phyloP scores from a whole-genome alignment of 1,140 invertebrate genomes.

The Drosophila teissieri region DNA sequence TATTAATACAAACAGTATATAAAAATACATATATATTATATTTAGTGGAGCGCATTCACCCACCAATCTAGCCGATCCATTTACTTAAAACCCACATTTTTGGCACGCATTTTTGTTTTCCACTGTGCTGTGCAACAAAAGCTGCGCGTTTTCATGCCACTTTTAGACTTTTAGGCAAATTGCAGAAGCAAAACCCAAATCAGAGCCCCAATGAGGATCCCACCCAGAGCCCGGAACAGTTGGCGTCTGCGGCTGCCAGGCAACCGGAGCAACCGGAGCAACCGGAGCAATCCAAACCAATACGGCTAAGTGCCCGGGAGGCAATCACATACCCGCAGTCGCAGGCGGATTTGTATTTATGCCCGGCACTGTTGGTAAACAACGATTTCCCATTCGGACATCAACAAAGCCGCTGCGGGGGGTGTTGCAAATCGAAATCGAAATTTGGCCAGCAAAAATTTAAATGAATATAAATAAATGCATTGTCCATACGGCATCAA shows the following conservation, averaged over 20 bases:
- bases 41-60: background rate
- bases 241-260: constrained; percentile 33
- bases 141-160: constrained; percentile 49
- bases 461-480: constrained; percentile 16
- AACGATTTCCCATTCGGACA: constrained; percentile 61
- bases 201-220: background rate
- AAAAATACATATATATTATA: too few relatives aligned
- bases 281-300: constrained; percentile 39
- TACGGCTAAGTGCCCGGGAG: constrained; percentile 63
- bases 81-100: constrained; percentile 32
- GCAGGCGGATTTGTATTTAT: constrained; percentile 43
- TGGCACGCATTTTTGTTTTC: constrained; percentile 76
- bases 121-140: constrained; percentile 57
- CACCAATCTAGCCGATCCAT: constrained; percentile 12
- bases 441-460: constrained; percentile 13
- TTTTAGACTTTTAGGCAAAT: constrained; percentile 77
- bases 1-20: too few relatives aligned
- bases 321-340: constrained; percentile 40
- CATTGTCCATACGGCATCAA: constrained; percentile 27
- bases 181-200: constrained; percentile 48
- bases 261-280: background rate
- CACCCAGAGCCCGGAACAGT: constrained; percentile 11
- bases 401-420: constrained; percentile 32
- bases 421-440: constrained; percentile 11
- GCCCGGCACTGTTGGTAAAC: constrained; percentile 56